Base-by-base conservation (phyloP, 2,113 vertebrate species). In the Nothoprocta perdicaria region DNA sequence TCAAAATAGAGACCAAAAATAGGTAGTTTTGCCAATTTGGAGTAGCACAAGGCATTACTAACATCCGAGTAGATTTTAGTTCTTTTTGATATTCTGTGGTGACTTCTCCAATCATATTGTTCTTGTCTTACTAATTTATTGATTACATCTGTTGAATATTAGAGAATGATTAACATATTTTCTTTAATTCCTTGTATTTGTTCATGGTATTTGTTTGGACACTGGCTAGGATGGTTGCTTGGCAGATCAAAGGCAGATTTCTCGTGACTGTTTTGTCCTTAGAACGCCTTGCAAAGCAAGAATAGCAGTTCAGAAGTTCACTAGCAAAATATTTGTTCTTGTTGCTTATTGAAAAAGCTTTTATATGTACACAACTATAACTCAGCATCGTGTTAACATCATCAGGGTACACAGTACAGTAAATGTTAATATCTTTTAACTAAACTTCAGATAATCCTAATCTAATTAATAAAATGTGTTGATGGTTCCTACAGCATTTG, bases 301-400 rank as follows among this genome's bases (percentile, higher is more conserved):
- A 76, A 82, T 5, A 72, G 48, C 38, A 23, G 71, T 90, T 92
- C 78, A 92, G 67, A 84, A 93, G 95, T 90, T 93, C 89, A 65
- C 29, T 89, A 38, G 71, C 75, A 94, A 94, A 90, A 86, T 69
- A 72, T 6, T 84, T 43, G 35, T 79, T 93, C 92, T 79, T 67
- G 43, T 84, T 89, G 66, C 58, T 92, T 63, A 86, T 35, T 79
- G 57, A 61, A 68, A 85, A 86, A 61, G 40, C 69, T 89, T 93
- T 94, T 89, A 57, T 90, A 67, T 0, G 0, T 79, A 76, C 1
- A 3, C 84, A 76, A 80, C 31, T 61, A 45, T 75, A 92, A 82
- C 86, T 86, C 69, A 80, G n/a, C 80, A 57, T 88, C 72, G 29
- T 10, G 60, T 83, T 85, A 74, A 62, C 1, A 0, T 96, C 88